Conservation (phyloP, 1,140 invertebrate genomes). For the Drosophila truncata region DNA sequence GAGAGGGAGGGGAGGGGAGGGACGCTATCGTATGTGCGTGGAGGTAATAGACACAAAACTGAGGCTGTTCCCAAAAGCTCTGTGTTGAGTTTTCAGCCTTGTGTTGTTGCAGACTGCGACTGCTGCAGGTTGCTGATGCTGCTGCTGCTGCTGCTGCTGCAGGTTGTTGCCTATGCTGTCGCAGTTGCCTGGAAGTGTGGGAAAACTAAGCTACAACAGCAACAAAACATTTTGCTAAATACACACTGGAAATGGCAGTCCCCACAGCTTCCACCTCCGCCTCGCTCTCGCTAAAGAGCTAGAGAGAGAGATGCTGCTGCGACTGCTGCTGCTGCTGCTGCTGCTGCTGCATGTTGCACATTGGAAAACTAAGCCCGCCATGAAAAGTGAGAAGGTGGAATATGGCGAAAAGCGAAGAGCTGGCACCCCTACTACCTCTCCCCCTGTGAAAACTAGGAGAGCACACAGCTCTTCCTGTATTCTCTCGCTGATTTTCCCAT, state of each 20-base stretch:
- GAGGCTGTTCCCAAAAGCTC: slow-evolving; percentile 38
- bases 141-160: slow-evolving; percentile 12
- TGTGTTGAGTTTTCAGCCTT: slow-evolving; percentile 36
- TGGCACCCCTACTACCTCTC: background rate
- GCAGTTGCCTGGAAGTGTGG: slow-evolving; percentile 61
- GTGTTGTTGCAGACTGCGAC: slow-evolving; percentile 29
- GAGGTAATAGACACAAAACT: slow-evolving; percentile 46
- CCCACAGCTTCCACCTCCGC: slow-evolving; percentile 20
- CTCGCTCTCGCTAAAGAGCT: slow-evolving; percentile 5
- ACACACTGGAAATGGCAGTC: slow-evolving; percentile 77
- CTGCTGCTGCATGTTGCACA: slow-evolving; percentile 61
- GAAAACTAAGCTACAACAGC: slow-evolving; percentile 70
- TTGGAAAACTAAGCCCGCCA: slow-evolving; percentile 70
- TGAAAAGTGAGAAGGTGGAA: slow-evolving; percentile 41
- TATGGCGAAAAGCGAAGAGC: slow-evolving; percentile 20
- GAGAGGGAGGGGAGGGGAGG: background rate
- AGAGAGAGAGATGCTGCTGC: slow-evolving; percentile 3
- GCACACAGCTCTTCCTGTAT: slow-evolving; percentile 8
- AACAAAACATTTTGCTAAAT: slow-evolving; percentile 76
- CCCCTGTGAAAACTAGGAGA: slow-evolving; percentile 1
- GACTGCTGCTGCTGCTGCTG: slow-evolving; percentile 1
- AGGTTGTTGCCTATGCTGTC: slow-evolving; percentile 44
- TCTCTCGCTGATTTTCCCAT: slow-evolving; percentile 15
- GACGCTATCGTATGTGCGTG: slow-evolving; percentile 4
- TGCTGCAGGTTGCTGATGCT: slow-evolving; percentile 40